Evolutionary conservation across 1,140 invertebrate genomes (phyloP), one percentile per base, ranked within the genome.

Genomic region (Nasonia vitripennis): DNA sequence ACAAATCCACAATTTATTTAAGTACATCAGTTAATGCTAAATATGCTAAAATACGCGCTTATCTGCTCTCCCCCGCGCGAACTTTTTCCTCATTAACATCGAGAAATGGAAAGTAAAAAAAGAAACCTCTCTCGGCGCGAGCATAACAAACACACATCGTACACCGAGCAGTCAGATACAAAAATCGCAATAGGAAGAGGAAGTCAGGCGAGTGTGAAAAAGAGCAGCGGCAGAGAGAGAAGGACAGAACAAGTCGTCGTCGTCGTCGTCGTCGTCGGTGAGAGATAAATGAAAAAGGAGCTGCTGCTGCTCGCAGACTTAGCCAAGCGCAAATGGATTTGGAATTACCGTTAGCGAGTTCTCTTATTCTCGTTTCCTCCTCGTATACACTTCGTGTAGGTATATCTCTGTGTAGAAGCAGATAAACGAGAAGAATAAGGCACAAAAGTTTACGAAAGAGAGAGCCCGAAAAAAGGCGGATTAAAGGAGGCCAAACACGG

Each of bases 31-130:
- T 74, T 37, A 37, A 74, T 45, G 41, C 31, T 78, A 51, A 79
- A 37, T 9, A 41, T 41, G 48, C 17, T n/a, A 37, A 79, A 79
- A 37, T 14, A 55, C 17, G 27, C 6, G 75, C 78, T 55, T 27
- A 27, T 17, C 41, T 7, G 17, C 11, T 55, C 77, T 81, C 79
- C 10, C 41, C 0, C 41, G 41, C n/a, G 9, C 10, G 6, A 6
- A 70, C 31, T 51, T 55, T 27, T 81, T 74, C 14, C 80, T 81
- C 45, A 74, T 83, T 75, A 75, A 62, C 81, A 83, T 75, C 48
- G 81, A 74, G 74, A 78, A 68, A 83, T 83, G 74, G 82, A 83
- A 68, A 83, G 82, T 75, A 81, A 71, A 74, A 74, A 51, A 81
- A 71, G 51, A 81, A 80, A 17, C 31, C 34, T 27, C 27, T 27